Percentiles rank a stretch among this genome's conserved stretches.
Conservation (phyloP, 2,888 invertebrate species). For the Troides oblongomaculatus region DNA sequence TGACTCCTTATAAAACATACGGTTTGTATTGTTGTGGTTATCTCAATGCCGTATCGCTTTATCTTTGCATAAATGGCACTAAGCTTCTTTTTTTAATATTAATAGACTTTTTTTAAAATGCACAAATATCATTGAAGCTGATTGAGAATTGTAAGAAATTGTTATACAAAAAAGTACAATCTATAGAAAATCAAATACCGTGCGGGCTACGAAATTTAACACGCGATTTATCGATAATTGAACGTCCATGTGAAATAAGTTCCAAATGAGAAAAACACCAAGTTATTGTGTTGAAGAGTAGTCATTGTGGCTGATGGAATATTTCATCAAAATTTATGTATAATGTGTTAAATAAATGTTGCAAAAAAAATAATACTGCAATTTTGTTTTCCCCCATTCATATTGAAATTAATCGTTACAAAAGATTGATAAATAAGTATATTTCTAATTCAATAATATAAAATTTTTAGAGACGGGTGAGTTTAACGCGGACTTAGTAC, state of each 20-base stretch:
- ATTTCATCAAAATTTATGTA: constrained; percentile 13
- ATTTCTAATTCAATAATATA: constrained; percentile 80
- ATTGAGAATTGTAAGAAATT: too few species aligned
- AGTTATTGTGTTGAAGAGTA: background rate
- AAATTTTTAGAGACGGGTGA: constrained; percentile 80
- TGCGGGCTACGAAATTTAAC: background rate
- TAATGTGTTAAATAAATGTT: constrained; percentile 53
- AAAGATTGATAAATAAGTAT: constrained; percentile 79
- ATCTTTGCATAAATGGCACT: too few species aligned
- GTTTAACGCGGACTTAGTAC: constrained; percentile 73
- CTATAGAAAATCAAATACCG: too few species aligned
- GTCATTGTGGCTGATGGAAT: background rate
- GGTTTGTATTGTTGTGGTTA: too few species aligned
- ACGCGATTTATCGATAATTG: background rate
- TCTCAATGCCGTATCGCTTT: too few species aligned
- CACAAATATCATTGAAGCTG: too few species aligned
- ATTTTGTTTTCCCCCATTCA: constrained; percentile 67
- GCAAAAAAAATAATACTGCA: constrained; percentile 55
- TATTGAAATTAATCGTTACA: constrained; percentile 74
- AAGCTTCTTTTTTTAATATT: too few species aligned
- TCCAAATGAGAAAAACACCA: background rate
- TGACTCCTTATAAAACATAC: too few species aligned
- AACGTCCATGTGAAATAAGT: background rate
- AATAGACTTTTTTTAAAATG: too few species aligned
- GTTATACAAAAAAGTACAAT: too few species aligned